These are phyloP conservation scores for Xiphydria camelus DNA, from an alignment of 2,888 invertebrate species.

Conservation along the genomic window DNA sequence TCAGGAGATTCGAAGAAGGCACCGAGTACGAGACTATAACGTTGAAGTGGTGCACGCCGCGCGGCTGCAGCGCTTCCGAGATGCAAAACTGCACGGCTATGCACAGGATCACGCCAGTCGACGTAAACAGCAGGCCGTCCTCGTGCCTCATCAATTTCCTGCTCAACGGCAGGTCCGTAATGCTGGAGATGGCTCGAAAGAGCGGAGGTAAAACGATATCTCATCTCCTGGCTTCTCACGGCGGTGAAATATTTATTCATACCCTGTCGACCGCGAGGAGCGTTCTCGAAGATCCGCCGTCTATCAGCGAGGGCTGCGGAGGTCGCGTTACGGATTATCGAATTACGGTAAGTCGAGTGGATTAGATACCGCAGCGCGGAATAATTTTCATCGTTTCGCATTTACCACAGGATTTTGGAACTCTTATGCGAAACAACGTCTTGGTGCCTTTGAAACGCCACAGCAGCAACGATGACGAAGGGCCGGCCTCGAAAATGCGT, in stretches of 20 bases:
- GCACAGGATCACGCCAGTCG: slow-evolving; percentile 91
- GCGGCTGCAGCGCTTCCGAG: slow-evolving; percentile 81
- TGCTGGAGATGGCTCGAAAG: slow-evolving; percentile 87
- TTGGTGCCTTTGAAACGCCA: slow-evolving; percentile 70
- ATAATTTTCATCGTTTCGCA: background rate
- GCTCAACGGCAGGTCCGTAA: slow-evolving; percentile 90
- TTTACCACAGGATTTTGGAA: slow-evolving; percentile 75
- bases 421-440: slow-evolving; percentile 82
- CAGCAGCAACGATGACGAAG: slow-evolving; percentile 53
- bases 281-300: slow-evolving; percentile 91
- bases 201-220: slow-evolving; percentile 86
- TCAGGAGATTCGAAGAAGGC: slow-evolving; percentile 67
- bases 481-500: slow-evolving; percentile 69
- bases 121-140: slow-evolving; percentile 95
- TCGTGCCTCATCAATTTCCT: slow-evolving; percentile 97
- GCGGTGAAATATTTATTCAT: slow-evolving; percentile 95
- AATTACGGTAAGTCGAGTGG: slow-evolving; percentile 63
- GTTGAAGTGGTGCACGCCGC: slow-evolving; percentile 95
- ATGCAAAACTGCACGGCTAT: slow-evolving; percentile 82
- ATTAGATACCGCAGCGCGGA: too few species aligned
- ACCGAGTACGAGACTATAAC: slow-evolving; percentile 82
- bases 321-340: slow-evolving; percentile 93
- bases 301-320: slow-evolving; percentile 92
- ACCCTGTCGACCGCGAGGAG: slow-evolving; percentile 83
- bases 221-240: slow-evolving; percentile 91